Evolutionary conservation across 2,113 vertebrate species (phyloP).

Genomic region (Leptocoma aspasia): DNA sequence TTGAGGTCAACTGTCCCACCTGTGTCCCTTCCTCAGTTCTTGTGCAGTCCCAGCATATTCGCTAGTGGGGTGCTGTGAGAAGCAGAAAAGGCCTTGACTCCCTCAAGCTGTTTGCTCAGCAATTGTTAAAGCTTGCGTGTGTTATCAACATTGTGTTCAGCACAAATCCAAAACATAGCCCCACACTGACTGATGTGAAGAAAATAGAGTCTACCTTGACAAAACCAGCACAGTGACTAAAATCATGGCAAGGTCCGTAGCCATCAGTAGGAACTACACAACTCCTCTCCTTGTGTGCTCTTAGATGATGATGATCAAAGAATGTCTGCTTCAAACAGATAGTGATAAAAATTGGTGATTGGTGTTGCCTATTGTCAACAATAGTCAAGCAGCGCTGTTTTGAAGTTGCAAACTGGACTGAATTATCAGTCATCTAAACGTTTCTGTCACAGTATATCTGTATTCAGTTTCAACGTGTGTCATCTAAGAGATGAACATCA

Average conservation of each 20-base stretch:
- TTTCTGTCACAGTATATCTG: neutral
- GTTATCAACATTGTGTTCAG: neutral
- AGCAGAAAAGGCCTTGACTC: neutral
- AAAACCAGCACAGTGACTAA: neutral
- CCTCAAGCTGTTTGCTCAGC: neutral
- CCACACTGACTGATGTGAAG: neutral
- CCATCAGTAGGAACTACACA: neutral
- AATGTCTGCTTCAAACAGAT: neutral
- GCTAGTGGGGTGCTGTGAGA: neutral
- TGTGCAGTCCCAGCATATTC: neutral
- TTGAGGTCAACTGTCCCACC: neutral
- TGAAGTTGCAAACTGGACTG: neutral
- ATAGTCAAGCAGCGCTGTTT: neutral
- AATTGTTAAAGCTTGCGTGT: neutral
- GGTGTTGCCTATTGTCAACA: neutral
- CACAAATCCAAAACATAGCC: neutral
- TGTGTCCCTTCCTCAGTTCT: neutral
- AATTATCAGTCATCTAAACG: neutral
- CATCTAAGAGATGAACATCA: neutral
- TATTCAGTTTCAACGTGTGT: accelerated
- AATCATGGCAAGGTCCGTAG: neutral
- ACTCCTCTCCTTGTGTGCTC: neutral
- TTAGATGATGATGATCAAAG: neutral
- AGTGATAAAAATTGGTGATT: neutral
- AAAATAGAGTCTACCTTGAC: neutral